Conservation (phyloP, 2,888 invertebrate species). For the Leptothorax acervorum region DNA sequence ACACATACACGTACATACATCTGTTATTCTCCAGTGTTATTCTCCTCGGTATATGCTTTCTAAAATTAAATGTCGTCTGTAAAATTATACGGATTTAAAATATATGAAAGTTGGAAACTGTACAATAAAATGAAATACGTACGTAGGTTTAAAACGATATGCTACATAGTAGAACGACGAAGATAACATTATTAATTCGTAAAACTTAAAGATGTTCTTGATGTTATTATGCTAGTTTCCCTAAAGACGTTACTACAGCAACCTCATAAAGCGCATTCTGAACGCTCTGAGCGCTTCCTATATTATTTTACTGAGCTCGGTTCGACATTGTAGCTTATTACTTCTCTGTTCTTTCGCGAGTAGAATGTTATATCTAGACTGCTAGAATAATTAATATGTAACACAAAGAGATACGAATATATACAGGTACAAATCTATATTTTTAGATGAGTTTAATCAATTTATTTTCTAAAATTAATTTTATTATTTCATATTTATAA, state of each 20-base stretch:
- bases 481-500: neutral
- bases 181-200: slow-evolving; percentile 25
- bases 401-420: neutral
- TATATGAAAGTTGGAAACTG: neutral
- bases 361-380: slow-evolving; percentile 1
- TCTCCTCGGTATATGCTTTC: neutral
- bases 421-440: neutral
- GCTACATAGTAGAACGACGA: neutral
- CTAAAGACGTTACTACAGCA: slow-evolving; percentile 37
- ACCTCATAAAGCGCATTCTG: slow-evolving; percentile 59
- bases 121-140: neutral
- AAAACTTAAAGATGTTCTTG: slow-evolving; percentile 55
- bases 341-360: slow-evolving; percentile 16
- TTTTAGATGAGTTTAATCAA: neutral
- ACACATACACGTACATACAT: neutral
- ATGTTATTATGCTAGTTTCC: slow-evolving; percentile 26
- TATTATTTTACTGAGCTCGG: slow-evolving; percentile 54
- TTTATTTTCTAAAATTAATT: slow-evolving; percentile 8
- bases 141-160: neutral
- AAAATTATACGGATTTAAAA: neutral
- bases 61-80: neutral
- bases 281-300: slow-evolving; percentile 33
- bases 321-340: slow-evolving; percentile 32
- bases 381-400: slow-evolving; percentile 9
- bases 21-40: neutral